Conservation (phyloP, 2,113 vertebrate genomes). For the Nannobrachium achirus region DNA sequence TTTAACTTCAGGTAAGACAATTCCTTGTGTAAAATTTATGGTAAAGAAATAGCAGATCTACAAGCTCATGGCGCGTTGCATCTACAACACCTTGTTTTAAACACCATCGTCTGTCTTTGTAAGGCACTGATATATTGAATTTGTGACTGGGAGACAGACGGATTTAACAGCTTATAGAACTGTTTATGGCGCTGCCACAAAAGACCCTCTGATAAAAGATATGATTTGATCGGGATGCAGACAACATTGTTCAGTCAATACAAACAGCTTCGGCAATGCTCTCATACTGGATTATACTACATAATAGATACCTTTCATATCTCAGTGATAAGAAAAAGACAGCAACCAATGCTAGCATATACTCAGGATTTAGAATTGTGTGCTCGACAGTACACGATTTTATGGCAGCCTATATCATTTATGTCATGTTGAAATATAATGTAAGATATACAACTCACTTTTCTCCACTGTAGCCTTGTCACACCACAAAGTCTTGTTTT, state of each 20-base stretch:
- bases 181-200: conserved; percentile 64
- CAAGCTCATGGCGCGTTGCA: too few species aligned
- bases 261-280: conserved; percentile 42
- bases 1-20: conserved; percentile 72
- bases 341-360: conserved; percentile 10
- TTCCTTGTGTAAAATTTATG: not conserved
- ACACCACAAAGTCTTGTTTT: not conserved
- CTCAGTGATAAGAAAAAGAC: conserved; percentile 36
- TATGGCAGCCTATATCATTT: not conserved
- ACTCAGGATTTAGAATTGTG: conserved; percentile 18
- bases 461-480: not conserved
- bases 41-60: too few species aligned
- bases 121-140: conserved; percentile 43
- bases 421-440: conserved; percentile 3
- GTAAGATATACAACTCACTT: not conserved
- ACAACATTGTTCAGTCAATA: conserved; percentile 62
- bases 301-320: conserved; percentile 57
- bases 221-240: conserved; percentile 60
- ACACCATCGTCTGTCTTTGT: conserved; percentile 5
- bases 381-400: too few species aligned
- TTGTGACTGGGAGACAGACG: conserved; percentile 30
- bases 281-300: conserved; percentile 49
- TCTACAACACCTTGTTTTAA: too few species aligned
- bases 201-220: conserved; percentile 62
- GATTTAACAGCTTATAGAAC: conserved; percentile 56